These are phyloP conservation scores for Oenanthe oenanthe DNA, from an alignment of 2,113 vertebrate species.

Conservation along the genomic window DNA sequence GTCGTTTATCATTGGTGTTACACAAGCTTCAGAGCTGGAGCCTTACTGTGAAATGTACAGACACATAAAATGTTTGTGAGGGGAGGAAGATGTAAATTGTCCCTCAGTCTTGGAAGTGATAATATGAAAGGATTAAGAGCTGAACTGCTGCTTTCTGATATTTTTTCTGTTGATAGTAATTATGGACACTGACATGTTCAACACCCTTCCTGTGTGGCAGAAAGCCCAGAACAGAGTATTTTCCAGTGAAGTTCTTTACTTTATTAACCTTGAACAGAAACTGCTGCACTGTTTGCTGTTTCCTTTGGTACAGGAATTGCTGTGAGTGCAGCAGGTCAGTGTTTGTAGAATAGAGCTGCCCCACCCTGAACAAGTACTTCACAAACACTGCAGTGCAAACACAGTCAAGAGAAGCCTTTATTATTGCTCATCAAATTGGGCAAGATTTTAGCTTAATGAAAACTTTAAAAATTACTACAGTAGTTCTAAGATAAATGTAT, in stretches of 20 bases:
- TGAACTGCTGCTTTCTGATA: constrained; percentile 49
- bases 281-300: constrained; percentile 70
- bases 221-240: constrained; percentile 74
- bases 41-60: not conserved
- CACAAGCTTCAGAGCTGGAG: not conserved
- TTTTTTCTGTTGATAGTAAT: constrained; percentile 65
- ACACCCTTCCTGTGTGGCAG: constrained; percentile 78
- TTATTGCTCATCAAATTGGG: not conserved
- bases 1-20: not conserved
- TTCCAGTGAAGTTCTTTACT: constrained; percentile 77
- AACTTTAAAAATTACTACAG: not conserved
- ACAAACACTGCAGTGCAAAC: not conserved
- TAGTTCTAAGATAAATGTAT: not conserved
- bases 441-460: not conserved
- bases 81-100: not conserved
- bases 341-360: constrained; percentile 16
- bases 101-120: constrained; percentile 3
- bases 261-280: constrained; percentile 72
- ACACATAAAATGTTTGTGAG: not conserved
- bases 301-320: constrained; percentile 70
- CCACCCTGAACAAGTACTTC: constrained; percentile 1
- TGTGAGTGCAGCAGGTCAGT: constrained; percentile 7
- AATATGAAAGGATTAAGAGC: constrained; percentile 29
- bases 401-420: not conserved
- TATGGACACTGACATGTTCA: constrained; percentile 58